Percentiles rank a stretch among this genome's conserved stretches.
phyloP scores from a whole-genome alignment of 2,888 invertebrate species.

The Coleophora flavipennella region DNA sequence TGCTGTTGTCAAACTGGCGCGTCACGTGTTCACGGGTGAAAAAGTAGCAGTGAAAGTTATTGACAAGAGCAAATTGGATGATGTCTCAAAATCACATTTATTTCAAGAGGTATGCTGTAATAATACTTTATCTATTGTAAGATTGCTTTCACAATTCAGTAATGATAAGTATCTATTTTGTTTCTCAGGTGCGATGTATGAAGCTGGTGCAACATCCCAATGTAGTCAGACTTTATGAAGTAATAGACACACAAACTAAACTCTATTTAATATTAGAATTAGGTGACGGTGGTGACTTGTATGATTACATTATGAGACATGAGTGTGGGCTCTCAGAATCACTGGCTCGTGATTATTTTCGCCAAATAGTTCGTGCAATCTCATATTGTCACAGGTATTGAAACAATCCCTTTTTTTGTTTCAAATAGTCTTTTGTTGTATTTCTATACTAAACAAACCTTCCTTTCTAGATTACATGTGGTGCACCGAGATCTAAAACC shows the following conservation, averaged over 20 bases:
- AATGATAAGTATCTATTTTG: not conserved
- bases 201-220: constrained; percentile 99
- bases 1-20: constrained; percentile 97
- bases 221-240: constrained; percentile 98
- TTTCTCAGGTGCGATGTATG: constrained; percentile 91
- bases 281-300: constrained; percentile 98
- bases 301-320: constrained; percentile 98
- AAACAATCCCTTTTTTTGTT: too few species aligned
- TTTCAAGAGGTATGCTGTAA: constrained; percentile 89
- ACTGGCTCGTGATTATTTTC: constrained; percentile 92
- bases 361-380: constrained; percentile 97
- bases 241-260: constrained; percentile 99
- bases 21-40: constrained; percentile 99
- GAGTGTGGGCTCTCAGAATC: constrained; percentile 89
- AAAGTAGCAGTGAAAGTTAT: constrained; percentile 99
- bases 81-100: constrained; percentile 94
- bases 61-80: constrained; percentile 98
- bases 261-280: constrained; percentile 96
- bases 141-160: too few species aligned
- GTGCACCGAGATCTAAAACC: constrained; percentile 95
- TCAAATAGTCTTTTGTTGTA: too few species aligned
- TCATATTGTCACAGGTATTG: constrained; percentile 94
- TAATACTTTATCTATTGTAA: too few species aligned
- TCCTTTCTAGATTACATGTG: constrained; percentile 70
- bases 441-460: not conserved